Evolutionary conservation across 2,888 invertebrate species (phyloP), one percentile per base, ranked within the genome.

Genomic region (Cheilosia variabilis): DNA sequence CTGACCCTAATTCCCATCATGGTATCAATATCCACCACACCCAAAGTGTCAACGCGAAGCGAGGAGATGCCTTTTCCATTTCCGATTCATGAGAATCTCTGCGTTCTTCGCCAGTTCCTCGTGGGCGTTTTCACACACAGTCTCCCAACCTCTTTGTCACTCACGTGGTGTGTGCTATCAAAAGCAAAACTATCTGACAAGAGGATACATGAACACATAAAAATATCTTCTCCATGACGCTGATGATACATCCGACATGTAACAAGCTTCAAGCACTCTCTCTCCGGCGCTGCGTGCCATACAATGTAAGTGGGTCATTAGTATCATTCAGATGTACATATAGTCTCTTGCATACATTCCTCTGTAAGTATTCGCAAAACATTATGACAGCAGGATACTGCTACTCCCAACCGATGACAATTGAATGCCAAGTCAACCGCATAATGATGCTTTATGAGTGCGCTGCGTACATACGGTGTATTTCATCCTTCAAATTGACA

Each of bases 291-390:
- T 34, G 50, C 45, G 19, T 37, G 15, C 6, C 47, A 15, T 19
- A 69, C 57, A 76, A 83, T 68, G 50, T 81, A 86, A 86, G 84
- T 86, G 60, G 84, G 84, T 86, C 84, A 86, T 86, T 81, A 81
- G 84, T 71, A 75, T 75, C 50, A 53, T 63, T 53, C 62, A 63
- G 50, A 53, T 50, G 27, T 52, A 41, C 15, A n/a, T n/a, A 55
- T 60, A 41, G 17, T 47, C 79, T 55, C 79, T 62, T 52, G 45
- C 43, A 47, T 68, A 45, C 75, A 75, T 60, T 71, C 53, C 24
- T 4, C 62, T 57, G 19, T 37, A 60, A 53, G 52, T 57, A 65
- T 72, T 66, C 52, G 37, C 68, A 79, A 84, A 84, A 79, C 73
- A 79, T 84, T 84, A 79, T 84, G 83, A 84, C 79, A 84, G 83